phyloP scores from a whole-genome alignment of 2,888 invertebrate species.

The Auanema freiburgensis region DNA sequence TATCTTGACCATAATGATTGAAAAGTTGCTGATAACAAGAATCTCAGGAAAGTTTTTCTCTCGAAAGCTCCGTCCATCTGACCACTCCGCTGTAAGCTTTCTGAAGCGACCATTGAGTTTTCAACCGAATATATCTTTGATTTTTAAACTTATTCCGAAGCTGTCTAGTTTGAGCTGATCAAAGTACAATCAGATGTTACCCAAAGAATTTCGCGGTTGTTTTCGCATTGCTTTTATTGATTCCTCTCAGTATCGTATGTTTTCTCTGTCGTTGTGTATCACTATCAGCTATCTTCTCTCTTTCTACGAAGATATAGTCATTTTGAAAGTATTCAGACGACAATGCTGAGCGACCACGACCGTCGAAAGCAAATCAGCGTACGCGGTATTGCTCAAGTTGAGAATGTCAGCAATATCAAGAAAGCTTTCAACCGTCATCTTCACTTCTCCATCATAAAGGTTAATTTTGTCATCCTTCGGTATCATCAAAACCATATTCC shows the following conservation, averaged over 20 bases:
- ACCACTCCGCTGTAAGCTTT: too few species aligned
- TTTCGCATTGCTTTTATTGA: too few species aligned
- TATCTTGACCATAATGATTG: too few species aligned
- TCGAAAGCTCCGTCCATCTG: too few species aligned
- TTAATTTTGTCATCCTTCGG: conserved; percentile 18
- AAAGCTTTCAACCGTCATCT: conserved; percentile 97
- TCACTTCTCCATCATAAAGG: conserved; percentile 91
- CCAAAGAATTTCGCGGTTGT: too few species aligned
- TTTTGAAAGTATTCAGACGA: neutral
- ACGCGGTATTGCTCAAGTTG: conserved; percentile 76
- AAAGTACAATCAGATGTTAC: too few species aligned
- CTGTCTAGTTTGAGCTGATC: too few species aligned
- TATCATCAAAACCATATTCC: conserved; percentile 19
- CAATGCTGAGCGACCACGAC: conserved; percentile 65
- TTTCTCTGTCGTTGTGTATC: conserved; percentile 1
- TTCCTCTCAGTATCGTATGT: neutral
- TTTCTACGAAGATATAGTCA: conserved; percentile 4
- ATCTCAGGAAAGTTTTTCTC: too few species aligned
- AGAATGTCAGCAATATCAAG: conserved; percentile 94
- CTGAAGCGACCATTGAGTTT: too few species aligned
- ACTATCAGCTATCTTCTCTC: conserved; percentile 1
- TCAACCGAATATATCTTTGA: too few species aligned
- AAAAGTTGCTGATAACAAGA: too few species aligned
- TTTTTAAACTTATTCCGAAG: too few species aligned
- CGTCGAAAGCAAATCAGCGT: conserved; percentile 93